Percentiles rank a stretch among this genome's conserved stretches.
Conservation (phyloP, 2,113 vertebrate genomes). For the Sminthopsis crassicaudata region DNA sequence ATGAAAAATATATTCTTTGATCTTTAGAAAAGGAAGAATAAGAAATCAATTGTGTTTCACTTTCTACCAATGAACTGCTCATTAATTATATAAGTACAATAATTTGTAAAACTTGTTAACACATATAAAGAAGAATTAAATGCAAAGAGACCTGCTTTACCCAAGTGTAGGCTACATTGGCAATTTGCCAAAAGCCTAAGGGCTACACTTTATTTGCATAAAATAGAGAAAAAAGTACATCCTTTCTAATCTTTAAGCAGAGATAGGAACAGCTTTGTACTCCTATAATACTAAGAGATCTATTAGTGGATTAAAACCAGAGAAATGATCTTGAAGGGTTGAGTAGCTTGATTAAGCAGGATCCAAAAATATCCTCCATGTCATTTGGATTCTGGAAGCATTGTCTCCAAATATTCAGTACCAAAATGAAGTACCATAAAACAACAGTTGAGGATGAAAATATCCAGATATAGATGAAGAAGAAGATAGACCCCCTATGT, state of each 20-base stretch:
- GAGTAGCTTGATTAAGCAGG: not conserved
- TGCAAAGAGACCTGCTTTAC: constrained; percentile 56
- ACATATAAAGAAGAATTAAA: constrained; percentile 71
- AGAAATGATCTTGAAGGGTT: not conserved
- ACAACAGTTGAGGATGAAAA: no score
- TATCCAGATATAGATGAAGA: not conserved
- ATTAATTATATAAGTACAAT: constrained; percentile 80
- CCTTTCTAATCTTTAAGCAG: not conserved
- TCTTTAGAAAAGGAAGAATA: constrained; percentile 81
- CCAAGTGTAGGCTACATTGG: constrained; percentile 54
- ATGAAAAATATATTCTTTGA: constrained; percentile 81
- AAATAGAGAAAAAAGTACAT: not conserved
- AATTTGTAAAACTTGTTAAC: constrained; percentile 76
- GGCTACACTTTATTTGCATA: not conserved
- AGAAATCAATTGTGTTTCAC: constrained; percentile 82
- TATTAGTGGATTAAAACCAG: not conserved
- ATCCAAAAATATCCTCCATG: not conserved
- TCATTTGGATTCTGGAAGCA: not conserved
- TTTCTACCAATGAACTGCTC: constrained; percentile 79
- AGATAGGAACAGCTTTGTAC: not conserved
- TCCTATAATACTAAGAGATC: not conserved
- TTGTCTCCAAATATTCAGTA: not conserved
- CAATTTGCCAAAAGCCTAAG: constrained; percentile 45
- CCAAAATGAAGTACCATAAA: not conserved
- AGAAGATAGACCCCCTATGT: not conserved